A percentile compares a stretch with the other conserved stretches of the same genome.
phyloP scores from a whole-genome alignment of 2,888 invertebrate genomes.

The Orthosia gothica region DNA sequence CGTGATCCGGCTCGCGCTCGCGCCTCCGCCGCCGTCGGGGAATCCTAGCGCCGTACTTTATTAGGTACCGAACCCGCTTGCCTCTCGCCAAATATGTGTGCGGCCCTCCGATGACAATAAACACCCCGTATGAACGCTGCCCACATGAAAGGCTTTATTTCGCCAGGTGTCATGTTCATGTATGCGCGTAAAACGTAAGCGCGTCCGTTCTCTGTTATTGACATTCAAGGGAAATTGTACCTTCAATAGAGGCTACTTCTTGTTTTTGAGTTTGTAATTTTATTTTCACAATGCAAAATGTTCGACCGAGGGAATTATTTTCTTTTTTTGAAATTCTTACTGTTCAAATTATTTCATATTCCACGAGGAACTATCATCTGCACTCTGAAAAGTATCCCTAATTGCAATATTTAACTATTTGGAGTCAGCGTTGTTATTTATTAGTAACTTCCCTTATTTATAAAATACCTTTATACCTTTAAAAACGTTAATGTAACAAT shows the following conservation, averaged over 20 bases:
- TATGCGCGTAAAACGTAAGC: conserved; percentile 78
- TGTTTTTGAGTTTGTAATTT: conserved; percentile 40
- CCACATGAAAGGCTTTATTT: conserved; percentile 83
- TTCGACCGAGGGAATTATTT: not conserved
- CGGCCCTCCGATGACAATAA: conserved; percentile 81
- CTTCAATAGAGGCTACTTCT: conserved; percentile 52
- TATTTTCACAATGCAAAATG: conserved; percentile 3
- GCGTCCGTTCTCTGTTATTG: conserved; percentile 75
- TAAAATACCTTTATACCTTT: conserved; percentile 13
- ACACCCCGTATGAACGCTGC: conserved; percentile 78
- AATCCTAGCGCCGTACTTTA: conserved; percentile 80
- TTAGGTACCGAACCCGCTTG: conserved; percentile 76
- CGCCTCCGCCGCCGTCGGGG: conserved; percentile 69
- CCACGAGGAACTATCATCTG: not conserved
- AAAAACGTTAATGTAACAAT: conserved; percentile 75
- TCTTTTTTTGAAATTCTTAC: no score
- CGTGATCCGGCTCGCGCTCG: conserved; percentile 74
- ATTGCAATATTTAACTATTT: not conserved
- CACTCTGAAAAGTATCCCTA: conserved; percentile 8
- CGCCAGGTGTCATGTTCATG: conserved; percentile 81
- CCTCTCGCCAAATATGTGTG: conserved; percentile 81
- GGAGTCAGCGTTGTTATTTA: not conserved
- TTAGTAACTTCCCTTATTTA: not conserved
- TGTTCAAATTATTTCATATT: conserved; percentile 6
- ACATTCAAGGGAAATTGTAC: conserved; percentile 68